Evolutionary conservation across 2,888 invertebrate species (phyloP).

Genomic region (Schrankia costaestrigalis): DNA sequence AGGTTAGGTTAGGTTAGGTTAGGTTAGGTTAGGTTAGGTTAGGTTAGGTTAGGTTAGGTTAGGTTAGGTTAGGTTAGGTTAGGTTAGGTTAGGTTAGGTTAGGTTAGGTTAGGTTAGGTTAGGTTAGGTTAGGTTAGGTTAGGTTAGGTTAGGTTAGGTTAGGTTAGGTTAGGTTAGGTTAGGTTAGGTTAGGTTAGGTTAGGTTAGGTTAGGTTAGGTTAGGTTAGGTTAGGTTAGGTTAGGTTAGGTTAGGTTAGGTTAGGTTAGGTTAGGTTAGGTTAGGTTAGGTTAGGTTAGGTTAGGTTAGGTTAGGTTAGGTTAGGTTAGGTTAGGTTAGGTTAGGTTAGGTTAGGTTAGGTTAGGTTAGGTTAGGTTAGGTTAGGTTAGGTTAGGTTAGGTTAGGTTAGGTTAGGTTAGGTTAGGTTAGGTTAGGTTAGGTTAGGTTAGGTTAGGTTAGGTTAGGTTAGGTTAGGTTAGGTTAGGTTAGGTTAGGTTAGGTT

Average conservation of each 20-base stretch:
- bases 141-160: conserved; percentile 7
- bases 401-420: conserved; percentile 7
- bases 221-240: conserved; percentile 7
- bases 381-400: conserved; percentile 7
- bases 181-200: conserved; percentile 7
- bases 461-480: conserved; percentile 7
- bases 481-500: conserved; percentile 7
- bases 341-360: conserved; percentile 7
- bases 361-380: conserved; percentile 7
- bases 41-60: conserved; percentile 8
- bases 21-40: conserved; percentile 7
- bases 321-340: conserved; percentile 7
- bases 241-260: conserved; percentile 7
- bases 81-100: conserved; percentile 7
- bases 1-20: conserved; percentile 7
- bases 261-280: conserved; percentile 7
- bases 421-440: conserved; percentile 7
- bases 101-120: conserved; percentile 7
- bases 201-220: conserved; percentile 7
- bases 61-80: conserved; percentile 7
- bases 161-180: conserved; percentile 7
- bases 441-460: conserved; percentile 7
- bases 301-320: conserved; percentile 7
- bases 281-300: conserved; percentile 7
- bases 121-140: conserved; percentile 7